Percentiles rank a stretch among this genome's conserved stretches.
These are phyloP conservation scores for Amphipyra tragopoginis DNA, from an alignment of 2,888 invertebrate genomes.

Conservation along the genomic window DNA sequence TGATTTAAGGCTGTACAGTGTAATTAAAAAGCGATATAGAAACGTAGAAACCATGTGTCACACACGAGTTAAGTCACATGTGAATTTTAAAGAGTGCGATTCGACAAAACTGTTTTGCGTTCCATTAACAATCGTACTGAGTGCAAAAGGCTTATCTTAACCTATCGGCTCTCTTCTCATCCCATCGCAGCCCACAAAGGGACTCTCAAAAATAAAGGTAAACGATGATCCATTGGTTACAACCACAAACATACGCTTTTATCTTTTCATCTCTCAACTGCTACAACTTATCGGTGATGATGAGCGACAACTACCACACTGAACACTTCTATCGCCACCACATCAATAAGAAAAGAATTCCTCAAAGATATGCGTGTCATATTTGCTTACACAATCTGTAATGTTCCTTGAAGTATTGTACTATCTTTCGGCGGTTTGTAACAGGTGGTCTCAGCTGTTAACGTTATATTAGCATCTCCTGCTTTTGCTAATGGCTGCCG, in stretches of 20 bases:
- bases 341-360: slow-evolving; percentile 18
- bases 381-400: slow-evolving; percentile 37
- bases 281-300: slow-evolving; percentile 10
- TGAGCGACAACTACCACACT: background rate
- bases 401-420: slow-evolving; percentile 23
- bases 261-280: slow-evolving; percentile 8
- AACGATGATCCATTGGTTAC: background rate
- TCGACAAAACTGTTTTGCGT: no score
- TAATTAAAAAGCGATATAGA: background rate
- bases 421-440: slow-evolving; percentile 27
- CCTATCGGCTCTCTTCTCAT: no score
- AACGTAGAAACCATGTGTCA: background rate
- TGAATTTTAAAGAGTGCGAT: no score
- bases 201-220: background rate
- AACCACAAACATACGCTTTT: background rate
- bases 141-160: no score
- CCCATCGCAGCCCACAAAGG: no score
- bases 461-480: slow-evolving; percentile 23
- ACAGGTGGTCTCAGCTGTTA: slow-evolving; percentile 38
- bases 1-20: no score
- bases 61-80: background rate
- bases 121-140: no score
- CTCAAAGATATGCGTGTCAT: slow-evolving; percentile 32
- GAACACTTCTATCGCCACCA: slow-evolving; percentile 23
- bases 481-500: slow-evolving; percentile 30